A percentile compares a stretch with the other conserved stretches of the same genome.
Conservation (phyloP, 2,113 vertebrate species). For the Diphyllodes magnificus region DNA sequence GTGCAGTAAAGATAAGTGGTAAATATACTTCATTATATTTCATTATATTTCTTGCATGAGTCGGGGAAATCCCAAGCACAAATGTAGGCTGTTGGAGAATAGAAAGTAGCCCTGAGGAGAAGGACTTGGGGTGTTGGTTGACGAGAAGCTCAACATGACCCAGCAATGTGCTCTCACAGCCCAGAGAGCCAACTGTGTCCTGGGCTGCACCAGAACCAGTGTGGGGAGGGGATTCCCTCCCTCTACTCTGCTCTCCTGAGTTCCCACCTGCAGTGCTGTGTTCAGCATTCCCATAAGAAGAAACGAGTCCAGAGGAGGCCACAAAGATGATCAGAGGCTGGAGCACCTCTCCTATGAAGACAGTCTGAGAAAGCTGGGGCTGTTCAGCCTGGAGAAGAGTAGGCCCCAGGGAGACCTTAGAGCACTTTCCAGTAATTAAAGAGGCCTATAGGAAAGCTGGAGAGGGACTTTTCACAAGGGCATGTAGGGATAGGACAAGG, state of each 20-base stretch:
- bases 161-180: background rate
- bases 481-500: background rate
- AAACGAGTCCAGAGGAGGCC: background rate
- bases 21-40: background rate
- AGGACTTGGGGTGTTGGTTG: background rate
- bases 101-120: background rate
- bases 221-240: background rate
- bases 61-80: accelerated
- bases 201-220: background rate
- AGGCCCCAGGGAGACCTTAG: background rate
- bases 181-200: background rate
- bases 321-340: background rate
- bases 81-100: background rate
- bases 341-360: background rate
- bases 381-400: background rate
- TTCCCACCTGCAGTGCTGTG: background rate
- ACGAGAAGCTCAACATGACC: background rate
- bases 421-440: background rate
- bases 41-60: background rate
- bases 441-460: background rate
- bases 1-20: background rate
- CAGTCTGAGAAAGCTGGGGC: background rate
- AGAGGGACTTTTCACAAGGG: background rate
- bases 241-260: background rate
- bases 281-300: background rate